phyloP scores from a whole-genome alignment of 2,888 invertebrate species.

The Andrena dorsata region DNA sequence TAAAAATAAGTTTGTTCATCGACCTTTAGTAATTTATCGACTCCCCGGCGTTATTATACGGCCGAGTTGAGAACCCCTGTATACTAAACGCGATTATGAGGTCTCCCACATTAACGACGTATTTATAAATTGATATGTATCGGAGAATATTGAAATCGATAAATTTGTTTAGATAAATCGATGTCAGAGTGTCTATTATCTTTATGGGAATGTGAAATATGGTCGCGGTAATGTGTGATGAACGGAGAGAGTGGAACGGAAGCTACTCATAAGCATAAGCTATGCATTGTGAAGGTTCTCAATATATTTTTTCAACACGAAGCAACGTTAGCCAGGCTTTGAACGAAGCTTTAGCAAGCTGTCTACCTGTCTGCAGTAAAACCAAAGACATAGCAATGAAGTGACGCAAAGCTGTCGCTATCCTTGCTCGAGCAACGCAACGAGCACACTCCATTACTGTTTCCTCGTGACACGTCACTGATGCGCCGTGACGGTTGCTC shows the following conservation, averaged over 20 bases:
- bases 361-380: conserved; percentile 42
- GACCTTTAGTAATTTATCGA: conserved; percentile 13
- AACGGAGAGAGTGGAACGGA: not conserved
- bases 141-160: not conserved
- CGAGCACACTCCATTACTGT: conserved; percentile 61
- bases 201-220: not conserved
- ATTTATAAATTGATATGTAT: not conserved
- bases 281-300: not conserved
- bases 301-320: not conserved
- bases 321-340: conserved; percentile 7
- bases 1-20: conserved; percentile 9
- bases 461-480: conserved; percentile 75
- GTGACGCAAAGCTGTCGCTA: conserved; percentile 13
- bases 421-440: conserved; percentile 41
- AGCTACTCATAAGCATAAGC: not conserved
- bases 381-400: conserved; percentile 74
- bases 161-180: not conserved
- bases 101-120: not conserved
- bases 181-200: not conserved
- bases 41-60: not conserved
- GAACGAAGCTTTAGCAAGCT: conserved; percentile 44
- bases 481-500: conserved; percentile 71
- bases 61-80: not conserved
- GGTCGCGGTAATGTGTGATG: not conserved
- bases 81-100: not conserved